These are phyloP conservation scores for Sarcoramphus papa DNA, from an alignment of 2,797 vertebrate genomes.

Conservation along the genomic window DNA sequence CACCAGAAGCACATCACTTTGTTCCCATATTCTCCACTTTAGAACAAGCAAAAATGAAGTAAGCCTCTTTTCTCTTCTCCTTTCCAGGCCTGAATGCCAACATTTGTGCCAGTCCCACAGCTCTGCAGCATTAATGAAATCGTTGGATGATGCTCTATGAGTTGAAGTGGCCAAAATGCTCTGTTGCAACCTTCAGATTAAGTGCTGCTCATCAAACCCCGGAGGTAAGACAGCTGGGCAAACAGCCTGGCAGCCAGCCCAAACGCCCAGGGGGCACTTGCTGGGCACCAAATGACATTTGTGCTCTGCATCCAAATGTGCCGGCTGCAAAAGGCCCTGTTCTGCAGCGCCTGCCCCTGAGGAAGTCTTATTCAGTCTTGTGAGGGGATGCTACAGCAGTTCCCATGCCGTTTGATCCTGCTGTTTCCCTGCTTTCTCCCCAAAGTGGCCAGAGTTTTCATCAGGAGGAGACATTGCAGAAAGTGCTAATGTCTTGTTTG, in stretches of 20 bases:
- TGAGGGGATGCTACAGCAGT: not conserved
- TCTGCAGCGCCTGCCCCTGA: not conserved
- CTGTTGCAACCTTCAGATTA: not conserved
- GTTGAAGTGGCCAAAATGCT: not conserved
- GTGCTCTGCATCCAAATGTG: not conserved
- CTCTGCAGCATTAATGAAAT: not conserved
- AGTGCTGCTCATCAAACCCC: not conserved
- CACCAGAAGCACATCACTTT: not conserved
- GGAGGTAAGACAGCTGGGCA: not conserved
- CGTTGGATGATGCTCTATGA: not conserved
- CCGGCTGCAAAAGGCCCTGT: not conserved
- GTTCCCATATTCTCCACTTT: not conserved
- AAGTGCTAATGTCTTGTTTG: not conserved
- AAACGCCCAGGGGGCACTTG: not conserved
- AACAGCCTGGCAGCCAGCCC: not conserved
- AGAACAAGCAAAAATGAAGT: not conserved
- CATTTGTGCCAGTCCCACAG: not conserved
- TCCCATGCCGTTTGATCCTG: not conserved
- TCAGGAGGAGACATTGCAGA: not conserved
- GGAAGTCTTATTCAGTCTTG: not conserved
- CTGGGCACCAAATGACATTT: not conserved
- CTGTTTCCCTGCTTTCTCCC: not conserved
- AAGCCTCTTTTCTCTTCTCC: not conserved
- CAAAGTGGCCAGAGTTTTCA: not conserved
- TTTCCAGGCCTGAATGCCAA: not conserved